Percentiles rank a stretch among this genome's conserved stretches.
Evolutionary conservation across 2,113 vertebrate genomes (phyloP).

Genomic region (Centrocercus urophasianus): DNA sequence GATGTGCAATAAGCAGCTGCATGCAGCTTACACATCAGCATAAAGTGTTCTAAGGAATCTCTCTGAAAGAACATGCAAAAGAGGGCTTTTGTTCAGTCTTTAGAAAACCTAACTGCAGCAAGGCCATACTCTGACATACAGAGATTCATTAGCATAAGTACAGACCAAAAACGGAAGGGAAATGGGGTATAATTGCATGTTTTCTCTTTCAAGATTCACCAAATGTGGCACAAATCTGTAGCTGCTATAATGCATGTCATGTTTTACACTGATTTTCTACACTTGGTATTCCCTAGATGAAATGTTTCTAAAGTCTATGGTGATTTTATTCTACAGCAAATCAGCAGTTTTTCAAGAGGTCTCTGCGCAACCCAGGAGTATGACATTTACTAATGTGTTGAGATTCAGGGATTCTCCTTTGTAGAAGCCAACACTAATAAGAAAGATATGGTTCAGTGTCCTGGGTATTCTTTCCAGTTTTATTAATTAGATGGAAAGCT

Average conservation of each 20-base stretch:
- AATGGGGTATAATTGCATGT: not conserved
- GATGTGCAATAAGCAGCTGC: not conserved
- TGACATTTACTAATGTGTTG: conserved; percentile 77
- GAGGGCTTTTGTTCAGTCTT: not conserved
- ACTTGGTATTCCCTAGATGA: conserved; percentile 64
- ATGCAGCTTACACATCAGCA: not conserved
- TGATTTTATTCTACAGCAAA: conserved; percentile 69
- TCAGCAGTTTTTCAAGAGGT: conserved; percentile 72
- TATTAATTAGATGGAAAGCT: conserved; percentile 84
- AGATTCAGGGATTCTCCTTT: conserved; percentile 76
- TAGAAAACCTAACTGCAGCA: not conserved
- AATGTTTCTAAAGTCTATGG: conserved; percentile 65
- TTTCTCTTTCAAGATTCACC: conserved; percentile 21
- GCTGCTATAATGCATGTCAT: conserved; percentile 38
- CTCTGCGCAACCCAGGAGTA: conserved; percentile 64
- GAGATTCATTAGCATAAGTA: not conserved
- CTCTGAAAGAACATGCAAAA: not conserved
- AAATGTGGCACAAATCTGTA: not conserved
- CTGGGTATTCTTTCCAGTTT: conserved; percentile 79
- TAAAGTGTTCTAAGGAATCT: not conserved
- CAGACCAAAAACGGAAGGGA: conserved; percentile 3
- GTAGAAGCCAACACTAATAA: conserved; percentile 75
- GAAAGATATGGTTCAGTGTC: conserved; percentile 80
- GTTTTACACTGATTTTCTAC: conserved; percentile 66
- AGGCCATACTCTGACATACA: not conserved